Conservation (phyloP, 2,888 invertebrate genomes). For the Dusona sp. region DNA sequence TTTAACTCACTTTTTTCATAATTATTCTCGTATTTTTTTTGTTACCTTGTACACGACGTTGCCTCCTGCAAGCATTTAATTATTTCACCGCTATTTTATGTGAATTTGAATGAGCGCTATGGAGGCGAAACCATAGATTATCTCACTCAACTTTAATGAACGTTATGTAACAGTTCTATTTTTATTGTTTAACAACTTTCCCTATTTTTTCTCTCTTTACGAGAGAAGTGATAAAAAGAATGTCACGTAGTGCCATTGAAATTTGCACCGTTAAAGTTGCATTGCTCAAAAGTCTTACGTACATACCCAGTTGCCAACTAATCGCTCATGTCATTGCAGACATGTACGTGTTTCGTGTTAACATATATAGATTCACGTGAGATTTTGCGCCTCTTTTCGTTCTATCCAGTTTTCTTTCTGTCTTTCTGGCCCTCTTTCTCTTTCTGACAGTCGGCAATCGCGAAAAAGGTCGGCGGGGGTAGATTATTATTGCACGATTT, state of each 20-base stretch:
- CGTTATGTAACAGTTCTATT: neutral
- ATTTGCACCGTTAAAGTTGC: neutral
- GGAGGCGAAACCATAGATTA: neutral
- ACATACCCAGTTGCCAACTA: constrained; percentile 6
- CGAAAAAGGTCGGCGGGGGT: neutral
- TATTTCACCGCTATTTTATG: constrained; percentile 28
- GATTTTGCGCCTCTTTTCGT: neutral
- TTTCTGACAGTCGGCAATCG: constrained; percentile 11
- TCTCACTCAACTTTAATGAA: neutral
- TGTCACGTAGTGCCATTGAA: neutral
- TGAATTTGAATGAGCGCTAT: neutral
- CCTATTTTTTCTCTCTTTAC: neutral
- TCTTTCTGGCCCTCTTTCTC: neutral
- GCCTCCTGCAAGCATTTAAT: constrained; percentile 33
- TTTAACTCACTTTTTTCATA: constrained; percentile 3
- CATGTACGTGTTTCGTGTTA: neutral
- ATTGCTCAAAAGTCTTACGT: neutral
- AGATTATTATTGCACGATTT: constrained; percentile 23
- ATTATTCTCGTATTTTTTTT: constrained; percentile 9
- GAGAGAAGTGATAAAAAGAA: neutral
- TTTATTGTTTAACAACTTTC: neutral
- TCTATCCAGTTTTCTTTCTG: neutral
- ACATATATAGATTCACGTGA: neutral
- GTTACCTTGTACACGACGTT: neutral
- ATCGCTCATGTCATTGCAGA: constrained; percentile 7